Base-by-base conservation (phyloP, 2,113 vertebrate species). In the Prionailurus bengalensis region DNA sequence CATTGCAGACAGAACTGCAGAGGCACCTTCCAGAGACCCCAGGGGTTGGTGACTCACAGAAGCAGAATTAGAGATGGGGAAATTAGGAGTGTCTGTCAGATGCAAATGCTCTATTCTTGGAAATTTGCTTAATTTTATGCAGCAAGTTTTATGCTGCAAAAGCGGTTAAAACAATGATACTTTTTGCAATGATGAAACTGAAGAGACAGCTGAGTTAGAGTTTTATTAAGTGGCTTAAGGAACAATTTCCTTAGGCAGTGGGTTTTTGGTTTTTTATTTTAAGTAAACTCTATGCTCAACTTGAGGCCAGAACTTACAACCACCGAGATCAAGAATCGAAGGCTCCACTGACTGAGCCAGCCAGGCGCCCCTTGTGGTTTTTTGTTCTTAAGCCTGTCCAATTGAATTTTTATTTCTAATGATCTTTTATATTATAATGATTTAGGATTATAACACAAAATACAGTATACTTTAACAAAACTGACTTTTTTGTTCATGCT, bases 91-190 rank as follows among this genome's bases (percentile, higher is more conserved):
- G 25, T 84, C 25, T 92, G 14, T 79, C 45, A 92, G 63, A 58
- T 48, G 48, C 91, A 87, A 95, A 83, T 45, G 61, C 19, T 55
- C 10, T 17, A 78, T 83, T 84, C 36, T 78, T 70, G 9, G 42
- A 97, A 90, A 83, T 74, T 11, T 73, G 55, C 14, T 76, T 89
- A 39, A 86, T 91, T 89, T 91, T 88, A 76, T 61, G 27, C 27
- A 84, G 25, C 88, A 39, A 65, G 9, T 80, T 84, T 91, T 68
- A 61, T 89, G 48, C 48, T n/a, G 36, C 23, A 83, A 87, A 88
- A 94, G 25, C 70, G 11, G 15, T 74, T 87, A 87, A 91, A 93
- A 36, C 29, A 63, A 78, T 88, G 63, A 79, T 58, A 51, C 33
- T 33, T 87, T 29, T 45, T 88, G 27, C 23, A 95, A n/a, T 48